phyloP scores from a whole-genome alignment of 2,797 vertebrate species.

The Crossoptilon crossoptilon region DNA sequence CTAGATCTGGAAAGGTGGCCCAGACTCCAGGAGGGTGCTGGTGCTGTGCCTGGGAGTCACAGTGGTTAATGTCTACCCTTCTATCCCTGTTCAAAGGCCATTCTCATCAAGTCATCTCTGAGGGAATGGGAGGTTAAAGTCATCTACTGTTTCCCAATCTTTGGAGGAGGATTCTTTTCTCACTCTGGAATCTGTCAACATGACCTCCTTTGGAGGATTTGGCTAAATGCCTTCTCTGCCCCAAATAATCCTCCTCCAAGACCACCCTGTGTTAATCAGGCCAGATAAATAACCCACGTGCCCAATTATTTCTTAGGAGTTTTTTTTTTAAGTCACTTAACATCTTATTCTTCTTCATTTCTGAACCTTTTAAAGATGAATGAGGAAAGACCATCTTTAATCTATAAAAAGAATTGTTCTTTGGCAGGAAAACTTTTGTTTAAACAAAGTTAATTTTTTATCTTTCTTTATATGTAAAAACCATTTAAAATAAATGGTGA shows the following conservation, averaged over 20 bases:
- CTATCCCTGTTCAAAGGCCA: slow-evolving; percentile 12
- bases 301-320: slow-evolving; percentile 41
- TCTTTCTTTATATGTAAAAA: neutral
- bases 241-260: slow-evolving; percentile 63
- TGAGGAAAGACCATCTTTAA: neutral
- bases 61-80: slow-evolving; percentile 31
- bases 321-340: slow-evolving; percentile 23
- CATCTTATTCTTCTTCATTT: slow-evolving; percentile 43
- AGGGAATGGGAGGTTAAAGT: slow-evolving; percentile 25
- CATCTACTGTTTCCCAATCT: slow-evolving; percentile 37
- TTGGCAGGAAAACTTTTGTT: neutral
- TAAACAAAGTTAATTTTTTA: neutral
- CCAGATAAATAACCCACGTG: slow-evolving; percentile 61
- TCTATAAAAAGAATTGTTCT: neutral
- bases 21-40: neutral
- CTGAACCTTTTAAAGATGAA: neutral
- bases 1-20: neutral
- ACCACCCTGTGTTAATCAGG: slow-evolving; percentile 65
- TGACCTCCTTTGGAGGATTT: slow-evolving; percentile 66
- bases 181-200: slow-evolving; percentile 68
- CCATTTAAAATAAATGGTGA: neutral
- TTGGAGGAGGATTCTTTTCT: slow-evolving; percentile 48
- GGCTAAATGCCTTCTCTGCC: slow-evolving; percentile 55
- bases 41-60: neutral
- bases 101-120: slow-evolving; percentile 3